Evolutionary conservation across 2,113 vertebrate species (phyloP).

Genomic region (Proterorhinus semilunaris): DNA sequence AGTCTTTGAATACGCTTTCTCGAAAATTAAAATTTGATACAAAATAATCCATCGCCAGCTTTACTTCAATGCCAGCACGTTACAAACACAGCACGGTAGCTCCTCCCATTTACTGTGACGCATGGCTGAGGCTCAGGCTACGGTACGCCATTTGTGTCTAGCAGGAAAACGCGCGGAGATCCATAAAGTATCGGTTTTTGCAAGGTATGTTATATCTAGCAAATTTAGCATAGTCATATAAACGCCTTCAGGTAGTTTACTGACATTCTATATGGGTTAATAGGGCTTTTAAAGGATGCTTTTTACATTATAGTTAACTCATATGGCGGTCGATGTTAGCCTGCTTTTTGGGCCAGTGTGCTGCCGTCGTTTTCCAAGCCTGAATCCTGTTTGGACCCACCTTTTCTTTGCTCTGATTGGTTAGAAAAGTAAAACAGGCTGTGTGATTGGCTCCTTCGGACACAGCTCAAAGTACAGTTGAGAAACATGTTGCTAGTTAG

Average conservation of each 20-base stretch:
- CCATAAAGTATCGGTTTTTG: slow-evolving; percentile 53
- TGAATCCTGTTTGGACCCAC: slow-evolving; percentile 26
- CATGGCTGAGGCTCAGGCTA: slow-evolving; percentile 75
- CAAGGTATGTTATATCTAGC: slow-evolving; percentile 61
- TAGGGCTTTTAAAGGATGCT: slow-evolving; percentile 11
- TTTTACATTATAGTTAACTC: not conserved
- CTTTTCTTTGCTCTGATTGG: slow-evolving; percentile 45
- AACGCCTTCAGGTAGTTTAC: not conserved
- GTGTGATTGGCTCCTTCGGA: slow-evolving; percentile 49
- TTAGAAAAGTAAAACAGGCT: not conserved
- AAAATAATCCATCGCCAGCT: not conserved
- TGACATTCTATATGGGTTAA: not conserved
- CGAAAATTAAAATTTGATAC: too few relatives aligned
- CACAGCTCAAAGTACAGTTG: slow-evolving; percentile 32
- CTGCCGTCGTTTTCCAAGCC: slow-evolving; percentile 83
- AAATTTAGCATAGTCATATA: not conserved
- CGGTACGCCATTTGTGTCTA: slow-evolving; percentile 89
- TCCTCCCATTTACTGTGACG: slow-evolving; percentile 53
- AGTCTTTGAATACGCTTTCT: too few relatives aligned
- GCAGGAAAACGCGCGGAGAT: slow-evolving; percentile 83
- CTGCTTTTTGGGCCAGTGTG: slow-evolving; percentile 90
- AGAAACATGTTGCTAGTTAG: slow-evolving; percentile 49
- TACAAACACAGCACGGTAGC: not conserved
- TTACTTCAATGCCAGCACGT: too few relatives aligned
- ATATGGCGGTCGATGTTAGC: slow-evolving; percentile 63